phyloP scores from a whole-genome alignment of 2,888 invertebrate species.

The Megastigmus dorsalis region DNA sequence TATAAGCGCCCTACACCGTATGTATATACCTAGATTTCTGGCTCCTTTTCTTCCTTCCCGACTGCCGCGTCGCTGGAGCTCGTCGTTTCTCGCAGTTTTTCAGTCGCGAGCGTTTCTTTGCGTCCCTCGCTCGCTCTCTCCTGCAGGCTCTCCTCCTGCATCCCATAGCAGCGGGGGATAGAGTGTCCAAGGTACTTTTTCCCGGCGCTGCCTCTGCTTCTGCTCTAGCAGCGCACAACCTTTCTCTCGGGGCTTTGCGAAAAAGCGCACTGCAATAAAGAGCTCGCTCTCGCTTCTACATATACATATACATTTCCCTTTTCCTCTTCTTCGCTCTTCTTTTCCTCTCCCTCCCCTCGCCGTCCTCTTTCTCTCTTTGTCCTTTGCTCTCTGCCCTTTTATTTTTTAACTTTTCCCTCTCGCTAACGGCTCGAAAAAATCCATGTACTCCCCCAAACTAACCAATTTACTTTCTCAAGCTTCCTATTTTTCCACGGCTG shows the following conservation, averaged over 20 bases:
- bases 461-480: conserved; percentile 15
- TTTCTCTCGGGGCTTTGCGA: neutral
- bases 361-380: no score
- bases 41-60: neutral
- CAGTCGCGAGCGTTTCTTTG: neutral
- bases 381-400: neutral
- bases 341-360: no score
- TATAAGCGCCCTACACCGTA: neutral
- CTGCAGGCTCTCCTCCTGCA: no score
- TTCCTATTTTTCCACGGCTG: neutral
- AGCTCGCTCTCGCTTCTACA: no score
- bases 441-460: conserved; percentile 18
- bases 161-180: no score
- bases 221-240: no score
- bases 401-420: neutral
- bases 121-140: no score
- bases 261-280: neutral
- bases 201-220: no score
- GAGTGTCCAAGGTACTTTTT: no score
- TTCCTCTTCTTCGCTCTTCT: no score
- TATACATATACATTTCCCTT: no score
- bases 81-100: neutral
- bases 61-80: neutral
- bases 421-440: neutral
- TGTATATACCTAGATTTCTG: neutral